Conservation (phyloP, 2,113 vertebrate species). For the Anguilla japonica region DNA sequence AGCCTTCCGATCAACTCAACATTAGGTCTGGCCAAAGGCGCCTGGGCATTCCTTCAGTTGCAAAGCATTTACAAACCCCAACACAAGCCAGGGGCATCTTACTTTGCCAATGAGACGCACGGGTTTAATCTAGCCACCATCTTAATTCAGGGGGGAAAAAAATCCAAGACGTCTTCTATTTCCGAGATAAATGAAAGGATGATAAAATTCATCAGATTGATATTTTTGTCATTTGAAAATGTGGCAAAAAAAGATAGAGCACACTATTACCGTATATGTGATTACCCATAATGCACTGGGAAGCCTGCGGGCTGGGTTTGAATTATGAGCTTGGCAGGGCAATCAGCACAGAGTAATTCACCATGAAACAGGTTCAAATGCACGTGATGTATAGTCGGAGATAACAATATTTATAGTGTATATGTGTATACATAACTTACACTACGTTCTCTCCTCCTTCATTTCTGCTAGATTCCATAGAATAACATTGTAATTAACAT, state of each 20-base stretch:
- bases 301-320: constrained; percentile 43
- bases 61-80: constrained; percentile 35
- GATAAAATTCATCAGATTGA: not conserved
- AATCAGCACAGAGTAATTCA: constrained; percentile 52
- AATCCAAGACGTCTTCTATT: not conserved
- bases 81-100: constrained; percentile 35
- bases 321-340: constrained; percentile 54
- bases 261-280: constrained; percentile 46
- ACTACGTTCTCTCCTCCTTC: no score
- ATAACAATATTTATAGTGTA: no score
- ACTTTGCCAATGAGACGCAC: not conserved
- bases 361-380: constrained; percentile 37
- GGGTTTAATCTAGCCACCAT: not conserved
- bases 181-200: not conserved
- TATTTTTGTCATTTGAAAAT: constrained; percentile 5
- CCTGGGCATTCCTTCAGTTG: constrained; percentile 30
- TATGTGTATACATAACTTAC: no score
- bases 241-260: not conserved
- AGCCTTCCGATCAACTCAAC: constrained; percentile 60
- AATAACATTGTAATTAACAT: no score
- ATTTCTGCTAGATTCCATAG: no score
- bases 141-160: not conserved
- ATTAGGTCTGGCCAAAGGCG: constrained; percentile 49
- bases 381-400: constrained; percentile 21
- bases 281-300: constrained; percentile 43